These are phyloP conservation scores for western clawed frog (Xenopus tropicalis) DNA, from an alignment of 2,113 vertebrate species.

Conservation along the genomic window DNA sequence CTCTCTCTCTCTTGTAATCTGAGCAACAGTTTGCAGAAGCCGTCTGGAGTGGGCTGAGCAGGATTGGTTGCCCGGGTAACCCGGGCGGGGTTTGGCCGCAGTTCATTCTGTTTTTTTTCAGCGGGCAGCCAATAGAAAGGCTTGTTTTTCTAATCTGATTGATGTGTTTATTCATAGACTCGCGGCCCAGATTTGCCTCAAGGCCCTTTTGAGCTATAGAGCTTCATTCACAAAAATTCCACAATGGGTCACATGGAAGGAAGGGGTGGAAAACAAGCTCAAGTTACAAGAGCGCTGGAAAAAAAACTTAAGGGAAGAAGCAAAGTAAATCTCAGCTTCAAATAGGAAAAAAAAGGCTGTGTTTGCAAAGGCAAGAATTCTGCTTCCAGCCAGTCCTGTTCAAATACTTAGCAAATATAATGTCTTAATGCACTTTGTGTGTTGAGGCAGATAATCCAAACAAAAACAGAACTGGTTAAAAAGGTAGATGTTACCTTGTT, in stretches of 20 bases:
- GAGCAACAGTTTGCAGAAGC: conserved; percentile 48
- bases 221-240: conserved; percentile 51
- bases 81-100: conserved; percentile 52
- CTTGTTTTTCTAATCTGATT: conserved; percentile 46
- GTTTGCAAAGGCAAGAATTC: neutral
- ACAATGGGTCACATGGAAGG: conserved; percentile 51
- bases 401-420: no score
- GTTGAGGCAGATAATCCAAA: no score
- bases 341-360: neutral
- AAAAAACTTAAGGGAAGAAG: neutral
- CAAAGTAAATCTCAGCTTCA: conserved; percentile 9
- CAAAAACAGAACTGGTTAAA: no score
- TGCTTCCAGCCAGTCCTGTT: neutral
- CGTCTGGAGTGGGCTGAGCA: conserved; percentile 48
- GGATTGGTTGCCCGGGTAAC: conserved; percentile 55
- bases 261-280: conserved; percentile 40
- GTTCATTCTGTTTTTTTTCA: conserved; percentile 50
- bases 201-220: conserved; percentile 33
- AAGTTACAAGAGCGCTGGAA: conserved; percentile 20
- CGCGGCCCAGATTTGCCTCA: conserved; percentile 41
- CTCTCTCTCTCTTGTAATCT: conserved; percentile 12
- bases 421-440: no score
- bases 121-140: conserved; percentile 48
- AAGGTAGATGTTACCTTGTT: no score
- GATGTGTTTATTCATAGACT: conserved; percentile 49